A percentile compares a stretch with the other conserved stretches of the same genome.
These are phyloP conservation scores for Cisticola juncidis DNA, from an alignment of 2,113 vertebrate species.

Conservation along the genomic window DNA sequence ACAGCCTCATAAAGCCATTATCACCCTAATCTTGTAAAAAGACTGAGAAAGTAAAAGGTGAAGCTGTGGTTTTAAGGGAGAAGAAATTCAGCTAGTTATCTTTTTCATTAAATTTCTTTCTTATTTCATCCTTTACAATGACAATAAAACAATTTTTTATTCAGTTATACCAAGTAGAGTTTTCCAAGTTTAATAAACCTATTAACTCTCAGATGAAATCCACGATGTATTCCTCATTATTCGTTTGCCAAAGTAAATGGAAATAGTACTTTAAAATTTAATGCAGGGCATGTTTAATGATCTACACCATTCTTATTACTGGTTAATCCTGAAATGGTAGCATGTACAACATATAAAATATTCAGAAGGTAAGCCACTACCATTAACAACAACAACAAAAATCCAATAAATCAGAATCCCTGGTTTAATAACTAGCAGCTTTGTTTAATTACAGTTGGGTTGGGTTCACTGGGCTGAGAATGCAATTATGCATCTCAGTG, in stretches of 20 bases:
- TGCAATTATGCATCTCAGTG: not conserved
- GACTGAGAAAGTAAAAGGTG: not conserved
- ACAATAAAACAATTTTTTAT: conserved; percentile 44
- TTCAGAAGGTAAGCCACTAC: not conserved
- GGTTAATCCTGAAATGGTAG: conserved; percentile 17
- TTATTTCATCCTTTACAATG: conserved; percentile 18
- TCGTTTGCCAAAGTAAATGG: conserved; percentile 49
- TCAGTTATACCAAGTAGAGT: not conserved
- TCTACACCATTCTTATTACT: conserved; percentile 4
- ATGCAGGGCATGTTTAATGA: not conserved
- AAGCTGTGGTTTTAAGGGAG: not conserved
- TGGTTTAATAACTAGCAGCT: conserved; percentile 4
- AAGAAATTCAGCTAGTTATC: not conserved
- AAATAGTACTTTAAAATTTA: conserved; percentile 46
- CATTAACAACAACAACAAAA: not conserved
- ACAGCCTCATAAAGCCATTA: not conserved
- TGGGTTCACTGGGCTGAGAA: not conserved
- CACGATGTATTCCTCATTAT: conserved; percentile 7
- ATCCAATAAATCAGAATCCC: not conserved
- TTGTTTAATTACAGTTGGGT: not conserved
- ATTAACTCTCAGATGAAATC: conserved; percentile 35
- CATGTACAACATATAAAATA: not conserved
- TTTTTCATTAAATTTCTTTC: conserved; percentile 14
- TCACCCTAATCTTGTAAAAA: not conserved
- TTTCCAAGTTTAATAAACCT: conserved; percentile 24